Evolutionary conservation across 2,113 vertebrate species (phyloP), one percentile per base, ranked within the genome.

Genomic region (Felis chaus): DNA sequence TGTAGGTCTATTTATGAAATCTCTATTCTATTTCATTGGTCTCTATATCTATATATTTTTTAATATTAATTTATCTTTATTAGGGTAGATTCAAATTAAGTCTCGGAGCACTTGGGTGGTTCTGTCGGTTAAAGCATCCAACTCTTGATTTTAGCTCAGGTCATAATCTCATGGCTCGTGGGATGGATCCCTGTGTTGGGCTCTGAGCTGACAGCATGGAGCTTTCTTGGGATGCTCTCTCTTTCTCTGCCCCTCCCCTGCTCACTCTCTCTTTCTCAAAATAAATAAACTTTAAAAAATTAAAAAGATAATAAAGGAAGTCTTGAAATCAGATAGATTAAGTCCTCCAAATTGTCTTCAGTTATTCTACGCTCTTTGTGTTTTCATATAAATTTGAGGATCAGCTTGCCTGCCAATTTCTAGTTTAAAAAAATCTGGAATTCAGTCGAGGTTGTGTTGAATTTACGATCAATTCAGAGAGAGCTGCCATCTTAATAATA

Each of bases 341-440:
- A 69, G 8, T 31, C 21, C 61, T 31, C 9, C 36, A 65, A 50
- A 50, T 78, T 65, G 0, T 69, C 13, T 92, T 94, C 69, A 31
- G 12, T 18, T 86, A 31, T 76, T 39, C 7, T 68, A 41, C 2
- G 21, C 55, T 76, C 33, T 97, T 29, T 69, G 1, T 23, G 63
- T 85, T 80, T 96, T 71, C 29, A 76, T 16, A 86, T 55, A 78
- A 18, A 78, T 71, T 92, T 94, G 92, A 86, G 10, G 82, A 93
- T 66, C 3, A 33, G 21, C 39, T 79, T 65, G 18, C 10, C 61
- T 39, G n/a, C n/a, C 23, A 78, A 81, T 86, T 81, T 66, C 31
- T 68, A 33, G 33, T 83, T 89, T 91, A 57, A 73, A 84, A 63
- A 93, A 16, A 16, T 57, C 36, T 71, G 21, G 36, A 90, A 74